phyloP scores from a whole-genome alignment of 2,113 vertebrate genomes.

The Charadrius vociferus region DNA sequence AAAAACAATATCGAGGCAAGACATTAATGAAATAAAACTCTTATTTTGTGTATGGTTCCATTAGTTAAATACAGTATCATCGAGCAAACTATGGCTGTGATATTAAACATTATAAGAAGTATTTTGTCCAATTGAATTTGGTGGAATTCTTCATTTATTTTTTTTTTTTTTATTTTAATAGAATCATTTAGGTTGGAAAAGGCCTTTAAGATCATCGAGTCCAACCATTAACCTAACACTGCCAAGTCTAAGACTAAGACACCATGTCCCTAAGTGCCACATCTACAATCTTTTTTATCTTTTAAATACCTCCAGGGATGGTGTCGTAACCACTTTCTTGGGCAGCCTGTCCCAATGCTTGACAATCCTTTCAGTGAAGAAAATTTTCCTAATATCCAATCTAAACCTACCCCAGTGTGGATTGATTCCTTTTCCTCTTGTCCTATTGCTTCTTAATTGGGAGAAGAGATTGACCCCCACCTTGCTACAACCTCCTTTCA shows the following conservation, averaged over 20 bases:
- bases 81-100: neutral
- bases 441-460: neutral
- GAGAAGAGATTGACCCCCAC: neutral
- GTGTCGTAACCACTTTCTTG: neutral
- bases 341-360: rapidly evolving
- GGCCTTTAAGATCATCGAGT: neutral
- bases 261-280: neutral
- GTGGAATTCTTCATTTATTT: no score
- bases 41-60: neutral
- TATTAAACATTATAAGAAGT: neutral
- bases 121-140: neutral
- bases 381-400: neutral
- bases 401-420: neutral
- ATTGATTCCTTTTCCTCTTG: neutral
- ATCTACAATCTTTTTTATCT: neutral
- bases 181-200: neutral
- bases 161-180: neutral
- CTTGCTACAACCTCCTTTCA: neutral
- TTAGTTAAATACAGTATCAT: neutral
- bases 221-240: neutral
- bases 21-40: neutral
- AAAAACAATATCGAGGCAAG: neutral
- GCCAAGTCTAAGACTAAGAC: neutral
- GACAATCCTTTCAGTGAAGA: neutral
- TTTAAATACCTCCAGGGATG: neutral